These are phyloP conservation scores for Morone saxatilis DNA, from an alignment of 2,113 vertebrate genomes.

Conservation along the genomic window DNA sequence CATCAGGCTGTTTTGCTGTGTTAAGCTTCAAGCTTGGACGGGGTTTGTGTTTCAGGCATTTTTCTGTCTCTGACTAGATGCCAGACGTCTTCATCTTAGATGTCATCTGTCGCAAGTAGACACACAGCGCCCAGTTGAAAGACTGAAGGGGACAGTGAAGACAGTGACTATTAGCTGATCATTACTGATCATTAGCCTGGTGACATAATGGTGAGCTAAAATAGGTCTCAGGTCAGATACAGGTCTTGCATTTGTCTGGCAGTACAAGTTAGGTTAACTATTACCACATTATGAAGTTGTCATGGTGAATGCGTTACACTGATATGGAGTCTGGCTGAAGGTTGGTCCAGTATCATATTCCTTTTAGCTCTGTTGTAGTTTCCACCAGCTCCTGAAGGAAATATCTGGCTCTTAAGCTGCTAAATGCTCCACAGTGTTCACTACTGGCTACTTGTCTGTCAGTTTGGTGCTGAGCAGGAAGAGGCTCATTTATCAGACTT, in stretches of 20 bases:
- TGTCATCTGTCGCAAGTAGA: no score
- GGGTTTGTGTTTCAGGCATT: background rate
- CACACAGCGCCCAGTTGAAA: background rate
- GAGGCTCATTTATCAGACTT: no score
- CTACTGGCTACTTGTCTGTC: no score
- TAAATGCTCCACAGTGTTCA: no score
- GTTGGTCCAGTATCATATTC: no score
- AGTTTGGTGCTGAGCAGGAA: no score
- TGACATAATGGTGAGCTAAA: background rate
- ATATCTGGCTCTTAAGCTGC: no score
- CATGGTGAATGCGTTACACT: background rate
- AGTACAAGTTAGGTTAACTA: background rate
- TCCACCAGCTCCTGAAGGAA: no score
- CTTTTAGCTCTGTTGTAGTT: no score
- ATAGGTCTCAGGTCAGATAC: background rate
- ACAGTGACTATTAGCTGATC: no score
- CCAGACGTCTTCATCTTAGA: no score
- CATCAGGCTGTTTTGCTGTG: background rate
- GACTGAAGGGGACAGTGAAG: background rate
- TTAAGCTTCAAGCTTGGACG: background rate
- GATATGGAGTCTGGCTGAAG: no score
- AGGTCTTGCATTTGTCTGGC: background rate
- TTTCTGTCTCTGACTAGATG: background rate
- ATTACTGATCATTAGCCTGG: background rate
- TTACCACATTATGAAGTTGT: background rate